Evolutionary conservation across 2,113 vertebrate species (phyloP), one percentile per base, ranked within the genome.

Genomic region (Todiramphus chloris): DNA sequence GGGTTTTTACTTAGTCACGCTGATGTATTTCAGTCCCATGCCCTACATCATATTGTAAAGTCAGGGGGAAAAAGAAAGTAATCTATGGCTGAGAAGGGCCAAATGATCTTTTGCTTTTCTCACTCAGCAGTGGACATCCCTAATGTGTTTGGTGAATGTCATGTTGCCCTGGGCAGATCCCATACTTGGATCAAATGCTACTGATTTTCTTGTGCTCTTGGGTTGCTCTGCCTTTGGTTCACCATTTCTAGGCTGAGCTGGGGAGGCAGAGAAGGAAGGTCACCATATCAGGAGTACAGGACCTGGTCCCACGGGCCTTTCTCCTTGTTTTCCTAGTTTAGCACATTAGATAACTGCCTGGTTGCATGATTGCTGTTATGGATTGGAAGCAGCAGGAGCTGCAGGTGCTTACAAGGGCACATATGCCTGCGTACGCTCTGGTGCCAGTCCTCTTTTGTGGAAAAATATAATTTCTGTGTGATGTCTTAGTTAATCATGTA

Each of bases 401-500:
- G 72, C 72, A 68, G 60, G 86, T 88, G 68, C 76, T 81, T 77
- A 21, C 76, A 69, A 77, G 50, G 66, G 37, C 80, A 46, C 89
- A 48, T 80, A 66, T 68, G 72, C 48, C 84, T 83, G 43, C 33
- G 16, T 63, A 27, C 6, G 5, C 19, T 33, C 86, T 75, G 51
- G 63, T 91, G 70, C 48, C 63, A 79, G 63, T 80, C 78, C 58
- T 90, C 53, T 35, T 94, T 48, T 60, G 24, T 48, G 72, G 39
- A 13, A 69, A 76, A 63, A 82, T 78, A 23, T 73, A n/a, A 48
- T 21, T 80, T 72, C 55, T 30, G 7, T 60, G 25, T 83, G 63
- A 78, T 87, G 69, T 90, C 75, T 91, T 88, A 67, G 59, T 94
- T 95, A 82, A 70, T 92, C 41, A 27, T 64, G 27, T 91, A 44